Base-by-base conservation (phyloP, 2,888 invertebrate genomes). In the Dryobota labecula region DNA sequence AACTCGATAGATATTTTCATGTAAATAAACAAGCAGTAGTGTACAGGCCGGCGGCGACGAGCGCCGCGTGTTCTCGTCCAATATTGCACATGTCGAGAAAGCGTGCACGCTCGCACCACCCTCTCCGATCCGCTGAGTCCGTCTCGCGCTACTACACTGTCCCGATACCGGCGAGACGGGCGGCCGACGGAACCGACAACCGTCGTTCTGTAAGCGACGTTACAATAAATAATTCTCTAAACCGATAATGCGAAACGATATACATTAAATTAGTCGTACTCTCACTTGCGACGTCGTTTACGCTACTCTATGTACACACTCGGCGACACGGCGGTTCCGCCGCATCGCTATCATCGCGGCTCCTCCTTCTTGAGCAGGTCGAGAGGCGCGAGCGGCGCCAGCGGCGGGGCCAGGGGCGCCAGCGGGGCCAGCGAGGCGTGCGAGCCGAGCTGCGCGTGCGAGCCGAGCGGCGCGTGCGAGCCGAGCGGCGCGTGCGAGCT, bases 321-420 rank as follows among this genome's bases (percentile, higher is more conserved):
- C 87, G 85, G 85, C 89, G 88, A 83, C 89, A 67, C 83, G 72
- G 76, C 70, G 70, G 67, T 53, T 70, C 53, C 78, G 81, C 63
- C 77, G 77, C 64, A 60, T 76, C 78, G 91, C 92, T 94, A 96
- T 96, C 96, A 96, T 96, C 96, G 96, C 91, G 96, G 96, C 93
- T 96, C 96, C 89, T 96, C 96, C 90, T 96, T 96, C 90, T 96
- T 97, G 91, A 97, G 97, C 90, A 97, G 96, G 91, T 97, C 97
- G 82, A 96, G 96, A 84, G 96, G 96, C 60, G 96, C 93, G 70
- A 84, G 80, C 15, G 84, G 84, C 38, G 97, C 96, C 83, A 96
- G 96, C 84, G 96, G 96, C 60, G 96, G 96, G 89, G 97, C 96
- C 83, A 96, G 96, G 81, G 96, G 96, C 60, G 95, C 92, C 69